Percentiles rank a stretch among this genome's conserved stretches.
phyloP scores from a whole-genome alignment of 37 sponge, comb jelly and placozoan species.

The Spongia lamella region DNA sequence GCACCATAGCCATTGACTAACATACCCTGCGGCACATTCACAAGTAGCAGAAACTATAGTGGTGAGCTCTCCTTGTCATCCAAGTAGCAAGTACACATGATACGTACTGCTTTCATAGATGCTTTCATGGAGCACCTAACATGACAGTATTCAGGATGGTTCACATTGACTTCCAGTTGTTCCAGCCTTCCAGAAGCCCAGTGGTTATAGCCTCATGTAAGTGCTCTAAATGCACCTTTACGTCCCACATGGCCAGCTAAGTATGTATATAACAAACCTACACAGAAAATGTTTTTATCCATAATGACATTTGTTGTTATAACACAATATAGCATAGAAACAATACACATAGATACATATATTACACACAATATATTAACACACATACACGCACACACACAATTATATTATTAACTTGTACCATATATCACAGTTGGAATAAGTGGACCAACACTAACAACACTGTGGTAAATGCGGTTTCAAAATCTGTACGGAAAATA shows the following conservation, averaged over 20 bases:
- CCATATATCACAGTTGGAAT: too few species aligned
- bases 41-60: constrained; percentile 45
- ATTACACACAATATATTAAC: too few species aligned
- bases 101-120: constrained; percentile 35
- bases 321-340: too few species aligned
- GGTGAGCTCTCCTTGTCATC: constrained; percentile 39
- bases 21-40: constrained; percentile 76
- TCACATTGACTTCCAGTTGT: constrained; percentile 25
- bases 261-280: constrained; percentile 47
- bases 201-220: constrained; percentile 48
- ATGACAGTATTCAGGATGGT: constrained; percentile 40
- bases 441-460: too few species aligned
- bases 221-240: constrained; percentile 54
- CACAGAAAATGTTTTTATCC: too few species aligned
- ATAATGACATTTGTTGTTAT: too few species aligned
- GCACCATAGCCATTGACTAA: too few species aligned
- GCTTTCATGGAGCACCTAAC: constrained; percentile 27
- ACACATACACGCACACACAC: too few species aligned
- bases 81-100: constrained; percentile 29
- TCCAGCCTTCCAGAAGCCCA: constrained; percentile 47
- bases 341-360: too few species aligned
- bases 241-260: constrained; percentile 39
- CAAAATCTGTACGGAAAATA: too few species aligned
- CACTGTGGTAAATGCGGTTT: too few species aligned
- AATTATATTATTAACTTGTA: too few species aligned